phyloP scores from a whole-genome alignment of 2,797 vertebrate genomes.

The Chiloscyllium punctatum region DNA sequence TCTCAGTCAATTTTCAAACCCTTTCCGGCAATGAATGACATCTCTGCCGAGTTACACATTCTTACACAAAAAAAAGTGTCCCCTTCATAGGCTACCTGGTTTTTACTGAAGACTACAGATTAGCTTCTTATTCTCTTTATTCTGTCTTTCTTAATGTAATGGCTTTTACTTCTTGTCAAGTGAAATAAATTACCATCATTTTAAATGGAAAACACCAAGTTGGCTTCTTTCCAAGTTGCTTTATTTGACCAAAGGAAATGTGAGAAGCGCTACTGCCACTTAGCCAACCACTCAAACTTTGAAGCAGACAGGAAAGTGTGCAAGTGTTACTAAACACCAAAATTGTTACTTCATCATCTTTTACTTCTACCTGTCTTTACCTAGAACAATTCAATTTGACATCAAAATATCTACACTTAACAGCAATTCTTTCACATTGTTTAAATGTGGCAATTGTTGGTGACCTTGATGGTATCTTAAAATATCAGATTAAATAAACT shows the following conservation, averaged over 20 bases:
- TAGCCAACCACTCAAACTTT: background rate
- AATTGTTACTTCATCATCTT: background rate
- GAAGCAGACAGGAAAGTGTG: background rate
- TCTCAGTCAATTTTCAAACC: no score
- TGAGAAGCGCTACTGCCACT: background rate
- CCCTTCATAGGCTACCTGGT: no score
- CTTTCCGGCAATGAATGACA: no score
- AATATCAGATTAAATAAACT: background rate
- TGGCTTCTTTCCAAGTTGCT: background rate
- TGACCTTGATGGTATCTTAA: background rate
- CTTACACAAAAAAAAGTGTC: no score
- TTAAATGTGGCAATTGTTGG: background rate
- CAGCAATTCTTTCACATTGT: background rate
- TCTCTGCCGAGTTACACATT: no score
- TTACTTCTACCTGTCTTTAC: background rate
- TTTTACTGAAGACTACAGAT: background rate
- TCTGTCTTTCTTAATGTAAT: background rate
- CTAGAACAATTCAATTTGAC: background rate
- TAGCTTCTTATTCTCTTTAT: background rate
- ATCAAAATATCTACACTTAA: background rate
- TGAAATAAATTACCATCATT: background rate
- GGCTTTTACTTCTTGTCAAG: background rate
- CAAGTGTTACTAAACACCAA: background rate
- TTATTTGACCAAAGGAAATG: background rate
- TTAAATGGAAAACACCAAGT: background rate